These are phyloP conservation scores for Keiferia lycopersicella DNA, from an alignment of 2,888 invertebrate genomes.

Conservation along the genomic window DNA sequence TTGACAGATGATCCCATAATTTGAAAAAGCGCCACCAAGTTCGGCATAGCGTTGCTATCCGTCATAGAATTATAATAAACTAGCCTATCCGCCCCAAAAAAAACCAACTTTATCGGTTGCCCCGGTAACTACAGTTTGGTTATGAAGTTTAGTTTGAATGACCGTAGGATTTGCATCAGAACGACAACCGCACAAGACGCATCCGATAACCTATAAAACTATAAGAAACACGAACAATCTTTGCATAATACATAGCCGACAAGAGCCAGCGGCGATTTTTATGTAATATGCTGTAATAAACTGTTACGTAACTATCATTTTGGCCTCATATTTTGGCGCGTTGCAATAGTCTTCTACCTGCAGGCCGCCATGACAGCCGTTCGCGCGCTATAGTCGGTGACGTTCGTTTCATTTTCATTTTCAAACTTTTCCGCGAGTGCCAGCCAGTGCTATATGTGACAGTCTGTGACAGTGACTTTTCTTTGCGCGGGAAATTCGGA, in stretches of 20 bases:
- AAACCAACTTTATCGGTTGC: too few relatives aligned
- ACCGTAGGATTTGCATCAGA: conserved; percentile 12
- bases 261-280: conserved; percentile 69
- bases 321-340: conserved; percentile 74
- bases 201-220: conserved; percentile 58
- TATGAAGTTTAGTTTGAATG: too few relatives aligned
- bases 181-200: conserved; percentile 44
- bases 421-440: conserved; percentile 37
- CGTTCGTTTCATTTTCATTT: conserved; percentile 38
- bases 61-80: too few relatives aligned
- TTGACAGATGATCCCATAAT: too few relatives aligned
- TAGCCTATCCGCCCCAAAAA: too few relatives aligned
- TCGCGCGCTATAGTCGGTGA: conserved; percentile 55
- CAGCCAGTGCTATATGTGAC: conserved; percentile 46
- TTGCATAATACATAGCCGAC: conserved; percentile 55
- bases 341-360: conserved; percentile 61
- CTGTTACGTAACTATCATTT: conserved; percentile 66
- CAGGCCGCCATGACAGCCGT: conserved; percentile 65
- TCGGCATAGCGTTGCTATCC: too few relatives aligned
- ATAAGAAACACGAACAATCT: conserved; percentile 50
- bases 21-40: too few relatives aligned
- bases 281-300: conserved; percentile 75
- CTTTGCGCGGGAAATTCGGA: conserved; percentile 29
- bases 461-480: conserved; percentile 36
- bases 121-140: too few relatives aligned